phyloP scores from a whole-genome alignment of 2,113 vertebrate species.

The Falco punctatus region DNA sequence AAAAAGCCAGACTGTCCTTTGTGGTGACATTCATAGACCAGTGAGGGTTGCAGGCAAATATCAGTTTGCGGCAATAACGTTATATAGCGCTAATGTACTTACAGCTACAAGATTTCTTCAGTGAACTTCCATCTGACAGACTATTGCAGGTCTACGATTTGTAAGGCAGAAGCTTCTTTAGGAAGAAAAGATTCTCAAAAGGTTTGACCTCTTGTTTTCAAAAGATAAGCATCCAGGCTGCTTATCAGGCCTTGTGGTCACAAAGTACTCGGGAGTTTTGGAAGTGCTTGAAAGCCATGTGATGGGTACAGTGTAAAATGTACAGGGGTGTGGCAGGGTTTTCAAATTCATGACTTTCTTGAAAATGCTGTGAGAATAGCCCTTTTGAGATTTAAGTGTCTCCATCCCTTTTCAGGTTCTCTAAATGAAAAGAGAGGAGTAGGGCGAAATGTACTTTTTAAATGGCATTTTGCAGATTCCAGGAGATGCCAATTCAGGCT shows the following conservation, averaged over 20 bases:
- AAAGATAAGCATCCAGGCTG: background rate
- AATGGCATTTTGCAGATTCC: constrained; percentile 15
- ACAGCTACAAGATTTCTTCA: background rate
- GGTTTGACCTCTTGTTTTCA: background rate
- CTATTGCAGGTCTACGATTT: background rate
- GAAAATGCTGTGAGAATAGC: background rate
- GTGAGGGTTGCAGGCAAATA: background rate
- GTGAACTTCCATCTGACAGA: background rate
- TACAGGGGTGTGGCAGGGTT: background rate
- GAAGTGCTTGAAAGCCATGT: background rate
- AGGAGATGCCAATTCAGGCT: constrained; percentile 1
- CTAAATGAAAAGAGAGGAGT: background rate
- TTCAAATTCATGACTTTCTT: background rate
- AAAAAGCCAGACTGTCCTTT: background rate
- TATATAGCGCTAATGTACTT: background rate
- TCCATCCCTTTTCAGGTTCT: background rate
- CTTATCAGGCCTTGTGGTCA: background rate
- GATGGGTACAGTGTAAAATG: background rate
- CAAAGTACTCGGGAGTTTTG: background rate
- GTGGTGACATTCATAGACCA: background rate
- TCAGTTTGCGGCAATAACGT: background rate
- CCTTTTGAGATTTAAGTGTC: background rate
- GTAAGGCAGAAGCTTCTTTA: background rate
- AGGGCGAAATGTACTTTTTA: background rate
- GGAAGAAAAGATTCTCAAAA: background rate